Evolutionary conservation across 1,140 invertebrate species (phyloP), one percentile per base, ranked within the genome.

Genomic region (Dinoponera quadriceps): DNA sequence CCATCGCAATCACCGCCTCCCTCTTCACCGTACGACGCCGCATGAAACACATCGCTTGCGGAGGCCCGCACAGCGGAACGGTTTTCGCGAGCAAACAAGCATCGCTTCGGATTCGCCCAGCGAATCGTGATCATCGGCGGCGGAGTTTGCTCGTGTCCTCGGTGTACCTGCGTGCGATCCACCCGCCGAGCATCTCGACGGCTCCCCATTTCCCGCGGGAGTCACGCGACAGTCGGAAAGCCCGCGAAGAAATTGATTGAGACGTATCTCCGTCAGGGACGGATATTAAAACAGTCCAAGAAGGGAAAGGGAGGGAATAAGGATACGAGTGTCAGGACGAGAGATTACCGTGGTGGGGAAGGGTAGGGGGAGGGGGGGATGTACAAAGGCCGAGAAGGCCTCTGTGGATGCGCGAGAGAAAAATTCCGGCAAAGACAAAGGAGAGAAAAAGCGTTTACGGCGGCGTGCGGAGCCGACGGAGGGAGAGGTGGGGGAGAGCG

Each of bases 161-260:
- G 81, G 68, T 5, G 54, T 44, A 33, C 27, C 25, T 71, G 13
- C 22, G 16, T 62, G 22, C 22, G 57, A 49, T 55, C 54, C 65
- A 44, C 22, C n/a, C 48, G 63, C 27, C 14, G 44, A 57, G 27
- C 9, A 51, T 68, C 54, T 55, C 48, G 63, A 29, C 54, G 57
- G 38, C 18, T 9, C 63, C 78, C 66, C 89, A 90, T 90, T 90
- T 91, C 90, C 90, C 90, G 18, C 7, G 83, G 66, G 85, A 89
- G 57, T n/a, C 38, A 54, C 55, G 27, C 65, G 25, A 20, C 16
- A 49, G 80, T 69, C 65, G 86, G 81, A 75, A 74, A 78, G 55
- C 60, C 65, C 66, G 55, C 69, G 86, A 87, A 85, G 89, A 89
- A 90, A 91, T 91, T 91, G 90, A 91, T 91, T 91, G 89, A 90